phyloP scores from a whole-genome alignment of 2,797 vertebrate genomes.

The Adelosebastes latens region DNA sequence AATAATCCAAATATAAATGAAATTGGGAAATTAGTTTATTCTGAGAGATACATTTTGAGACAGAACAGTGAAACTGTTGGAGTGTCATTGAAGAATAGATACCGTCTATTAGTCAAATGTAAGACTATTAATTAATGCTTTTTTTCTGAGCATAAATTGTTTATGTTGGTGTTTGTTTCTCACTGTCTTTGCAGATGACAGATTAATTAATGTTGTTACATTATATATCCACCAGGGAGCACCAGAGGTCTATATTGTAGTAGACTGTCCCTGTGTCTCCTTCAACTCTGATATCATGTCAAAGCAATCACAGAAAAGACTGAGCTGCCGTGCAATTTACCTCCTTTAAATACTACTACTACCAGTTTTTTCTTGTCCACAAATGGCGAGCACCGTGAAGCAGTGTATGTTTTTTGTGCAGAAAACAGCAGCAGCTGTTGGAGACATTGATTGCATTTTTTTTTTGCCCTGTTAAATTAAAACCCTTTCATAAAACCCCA shows the following conservation, averaged over 20 bases:
- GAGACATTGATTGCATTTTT: not conserved
- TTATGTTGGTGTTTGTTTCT: not conserved
- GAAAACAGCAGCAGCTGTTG: not conserved
- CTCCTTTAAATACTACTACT: slow-evolving; percentile 65
- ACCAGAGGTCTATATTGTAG: slow-evolving; percentile 52
- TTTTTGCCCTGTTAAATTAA: not conserved
- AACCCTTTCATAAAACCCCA: not conserved
- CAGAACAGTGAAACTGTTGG: not conserved
- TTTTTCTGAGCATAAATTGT: not conserved
- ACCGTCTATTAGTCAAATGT: not conserved
- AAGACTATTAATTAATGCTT: not conserved
- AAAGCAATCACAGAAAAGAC: slow-evolving; percentile 58
- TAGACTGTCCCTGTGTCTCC: accelerated
- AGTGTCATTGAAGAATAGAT: not conserved
- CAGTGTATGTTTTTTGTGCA: not conserved
- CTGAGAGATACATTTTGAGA: not conserved
- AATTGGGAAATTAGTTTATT: not conserved
- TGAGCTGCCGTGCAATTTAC: slow-evolving; percentile 64
- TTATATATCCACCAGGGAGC: slow-evolving; percentile 62
- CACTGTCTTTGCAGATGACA: not conserved
- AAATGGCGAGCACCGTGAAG: not conserved
- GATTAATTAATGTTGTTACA: not conserved
- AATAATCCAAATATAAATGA: not conserved
- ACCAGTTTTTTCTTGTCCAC: not conserved
- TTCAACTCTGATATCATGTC: slow-evolving; percentile 17